A percentile compares a stretch with the other conserved stretches of the same genome.
phyloP scores from a whole-genome alignment of 2,797 vertebrate species.

The Tapirus indicus region DNA sequence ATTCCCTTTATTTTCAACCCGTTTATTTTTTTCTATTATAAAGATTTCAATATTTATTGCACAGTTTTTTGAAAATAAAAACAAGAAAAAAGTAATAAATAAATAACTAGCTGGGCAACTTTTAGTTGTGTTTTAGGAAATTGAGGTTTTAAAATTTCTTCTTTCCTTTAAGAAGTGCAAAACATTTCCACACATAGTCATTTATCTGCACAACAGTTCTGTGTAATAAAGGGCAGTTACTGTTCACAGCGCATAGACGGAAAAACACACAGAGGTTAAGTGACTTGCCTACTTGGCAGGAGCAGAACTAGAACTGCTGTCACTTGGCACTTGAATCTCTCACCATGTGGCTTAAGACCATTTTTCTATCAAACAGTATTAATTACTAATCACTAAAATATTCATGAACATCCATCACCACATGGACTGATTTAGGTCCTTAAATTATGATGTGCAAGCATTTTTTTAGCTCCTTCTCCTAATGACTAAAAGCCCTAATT shows the following conservation, averaged over 20 bases:
- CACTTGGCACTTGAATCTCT: slow-evolving; percentile 16
- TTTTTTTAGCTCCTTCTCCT: neutral
- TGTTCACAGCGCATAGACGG: neutral
- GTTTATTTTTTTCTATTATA: neutral
- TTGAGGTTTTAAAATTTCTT: slow-evolving; percentile 11
- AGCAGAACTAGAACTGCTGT: slow-evolving; percentile 13
- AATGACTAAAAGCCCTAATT: neutral
- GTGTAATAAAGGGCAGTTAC: neutral
- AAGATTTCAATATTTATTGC: neutral
- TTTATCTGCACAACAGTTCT: slow-evolving; percentile 19
- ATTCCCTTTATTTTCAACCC: neutral
- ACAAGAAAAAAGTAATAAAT: neutral
- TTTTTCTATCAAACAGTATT: slow-evolving; percentile 32
- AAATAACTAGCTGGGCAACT: neutral
- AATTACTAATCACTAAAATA: slow-evolving; percentile 28
- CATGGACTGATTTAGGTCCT: neutral
- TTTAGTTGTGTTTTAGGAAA: neutral
- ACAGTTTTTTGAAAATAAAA: neutral
- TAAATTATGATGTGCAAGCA: neutral
- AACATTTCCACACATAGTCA: neutral
- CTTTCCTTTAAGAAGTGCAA: slow-evolving; percentile 19
- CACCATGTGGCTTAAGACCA: neutral
- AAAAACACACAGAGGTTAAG: slow-evolving; percentile 55
- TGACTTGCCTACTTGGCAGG: slow-evolving; percentile 41
- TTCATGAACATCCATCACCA: neutral